Evolutionary conservation across 1,140 invertebrate species (phyloP).

Genomic region (Aleiodes sp.): DNA sequence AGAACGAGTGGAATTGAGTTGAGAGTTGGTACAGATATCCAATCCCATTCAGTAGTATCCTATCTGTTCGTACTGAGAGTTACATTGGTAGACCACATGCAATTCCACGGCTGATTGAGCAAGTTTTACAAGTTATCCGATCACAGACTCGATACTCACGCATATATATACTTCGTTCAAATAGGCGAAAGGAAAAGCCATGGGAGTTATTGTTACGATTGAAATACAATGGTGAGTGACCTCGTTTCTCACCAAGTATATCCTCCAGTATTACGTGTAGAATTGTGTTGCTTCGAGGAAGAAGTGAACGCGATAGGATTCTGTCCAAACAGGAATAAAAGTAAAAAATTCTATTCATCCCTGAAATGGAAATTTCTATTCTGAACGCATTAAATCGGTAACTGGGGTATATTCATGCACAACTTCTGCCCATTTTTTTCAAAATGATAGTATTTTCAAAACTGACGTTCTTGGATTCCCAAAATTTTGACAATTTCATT

Average conservation of each 20-base stretch:
- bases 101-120: conserved; percentile 50
- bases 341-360: no score
- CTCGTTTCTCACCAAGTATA: not conserved
- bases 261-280: not conserved
- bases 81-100: conserved; percentile 36
- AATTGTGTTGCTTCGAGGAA: no score
- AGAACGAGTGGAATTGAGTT: not conserved
- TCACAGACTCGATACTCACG: conserved; percentile 9
- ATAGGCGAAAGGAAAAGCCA: not conserved
- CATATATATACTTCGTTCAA: not conserved
- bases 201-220: conserved; percentile 31
- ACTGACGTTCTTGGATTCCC: no score
- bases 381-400: no score
- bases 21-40: not conserved
- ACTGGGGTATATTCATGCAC: no score
- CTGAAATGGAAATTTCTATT: no score
- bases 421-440: no score
- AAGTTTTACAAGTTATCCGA: conserved; percentile 54
- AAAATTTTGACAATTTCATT: no score
- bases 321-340: no score
- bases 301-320: no score
- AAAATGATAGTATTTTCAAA: no score
- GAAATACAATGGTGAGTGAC: conserved; percentile 2
- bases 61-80: conserved; percentile 1
- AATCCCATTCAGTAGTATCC: not conserved